These are phyloP conservation scores for Strix occidentalis DNA, from an alignment of 2,797 vertebrate species.

Conservation along the genomic window DNA sequence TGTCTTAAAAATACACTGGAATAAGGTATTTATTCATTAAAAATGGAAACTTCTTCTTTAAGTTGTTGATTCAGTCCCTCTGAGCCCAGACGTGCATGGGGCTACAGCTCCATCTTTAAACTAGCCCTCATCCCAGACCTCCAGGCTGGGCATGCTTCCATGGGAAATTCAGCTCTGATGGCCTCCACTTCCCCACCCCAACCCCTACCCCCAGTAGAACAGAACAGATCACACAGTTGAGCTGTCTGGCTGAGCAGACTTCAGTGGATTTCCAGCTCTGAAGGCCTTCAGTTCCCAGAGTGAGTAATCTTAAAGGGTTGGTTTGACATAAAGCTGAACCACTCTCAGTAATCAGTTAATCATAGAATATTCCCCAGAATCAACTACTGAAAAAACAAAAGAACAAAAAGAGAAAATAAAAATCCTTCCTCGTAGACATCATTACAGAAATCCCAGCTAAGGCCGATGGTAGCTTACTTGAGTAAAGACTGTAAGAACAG, in stretches of 20 bases:
- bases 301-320: background rate
- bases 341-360: background rate
- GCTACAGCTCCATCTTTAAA: background rate
- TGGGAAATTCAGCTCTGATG: background rate
- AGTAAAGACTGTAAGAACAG: background rate
- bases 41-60: background rate
- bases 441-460: background rate
- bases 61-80: background rate
- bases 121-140: background rate
- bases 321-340: background rate
- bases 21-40: background rate
- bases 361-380: background rate
- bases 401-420: background rate
- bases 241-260: background rate
- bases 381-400: background rate
- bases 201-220: rapidly evolving
- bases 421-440: background rate
- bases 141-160: background rate
- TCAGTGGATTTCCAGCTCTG: background rate
- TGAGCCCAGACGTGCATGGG: rapidly evolving
- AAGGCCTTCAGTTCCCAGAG: background rate
- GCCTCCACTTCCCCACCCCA: background rate
- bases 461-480: background rate
- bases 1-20: background rate
- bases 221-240: background rate